phyloP scores from a whole-genome alignment of 2,888 invertebrate species.

The Drosophila mulleri region DNA sequence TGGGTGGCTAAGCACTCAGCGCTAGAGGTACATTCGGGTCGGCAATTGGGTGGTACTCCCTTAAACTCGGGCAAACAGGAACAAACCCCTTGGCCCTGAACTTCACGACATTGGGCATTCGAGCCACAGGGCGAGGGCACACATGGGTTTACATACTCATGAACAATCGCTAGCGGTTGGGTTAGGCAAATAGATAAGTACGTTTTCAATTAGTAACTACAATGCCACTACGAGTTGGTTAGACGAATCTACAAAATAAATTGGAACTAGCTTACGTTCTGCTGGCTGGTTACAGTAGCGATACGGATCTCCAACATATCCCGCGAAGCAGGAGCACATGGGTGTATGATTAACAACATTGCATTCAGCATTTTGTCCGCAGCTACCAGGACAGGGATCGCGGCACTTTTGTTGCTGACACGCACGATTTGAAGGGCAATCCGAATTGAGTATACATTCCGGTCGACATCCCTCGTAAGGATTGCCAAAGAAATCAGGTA shows the following conservation, averaged over 20 bases:
- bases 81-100: slow-evolving; percentile 89
- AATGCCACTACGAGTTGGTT: slow-evolving; percentile 50
- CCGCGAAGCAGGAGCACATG: slow-evolving; percentile 88
- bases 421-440: slow-evolving; percentile 90
- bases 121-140: slow-evolving; percentile 90
- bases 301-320: slow-evolving; percentile 88
- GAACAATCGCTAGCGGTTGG: slow-evolving; percentile 83
- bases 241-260: slow-evolving; percentile 39
- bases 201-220: slow-evolving; percentile 73
- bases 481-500: slow-evolving; percentile 90
- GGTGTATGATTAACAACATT: slow-evolving; percentile 90
- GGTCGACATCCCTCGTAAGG: slow-evolving; percentile 92
- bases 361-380: slow-evolving; percentile 91
- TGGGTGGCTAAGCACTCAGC: slow-evolving; percentile 89
- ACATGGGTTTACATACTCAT: slow-evolving; percentile 85
- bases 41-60: slow-evolving; percentile 89
- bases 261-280: slow-evolving; percentile 82
- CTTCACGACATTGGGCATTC: slow-evolving; percentile 90
- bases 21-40: slow-evolving; percentile 91
- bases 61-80: slow-evolving; percentile 89
- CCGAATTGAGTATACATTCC: slow-evolving; percentile 90
- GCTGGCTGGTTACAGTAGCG: slow-evolving; percentile 86
- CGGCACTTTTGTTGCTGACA: slow-evolving; percentile 91
- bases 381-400: slow-evolving; percentile 91
- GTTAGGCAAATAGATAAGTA: slow-evolving; percentile 61